Evolutionary conservation across 2,797 vertebrate genomes (phyloP), one percentile per base, ranked within the genome.

Genomic region (Tympanoctomys barrerae): DNA sequence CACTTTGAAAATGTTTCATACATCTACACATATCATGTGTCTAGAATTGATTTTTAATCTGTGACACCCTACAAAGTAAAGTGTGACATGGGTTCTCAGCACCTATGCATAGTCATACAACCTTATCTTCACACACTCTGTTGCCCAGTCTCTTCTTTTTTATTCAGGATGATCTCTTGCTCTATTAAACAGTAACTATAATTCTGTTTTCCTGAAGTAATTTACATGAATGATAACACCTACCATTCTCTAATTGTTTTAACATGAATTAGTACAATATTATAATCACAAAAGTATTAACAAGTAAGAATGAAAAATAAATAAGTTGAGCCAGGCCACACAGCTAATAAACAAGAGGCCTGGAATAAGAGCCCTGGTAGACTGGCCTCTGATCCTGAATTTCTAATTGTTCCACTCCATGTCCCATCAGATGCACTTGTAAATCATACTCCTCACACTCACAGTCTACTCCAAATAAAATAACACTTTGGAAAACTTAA

Each of bases 211-310:
- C 10, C 21, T 62, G 57, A 87, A 90, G 39, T 31, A n/a, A 61
- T 90, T 89, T 83, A 39, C 33, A n/a, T 78, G n/a, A 94, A 8
- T 33, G 66, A 10, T 86, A 85, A 86, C 8, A 52, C 80, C 9
- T 66, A 90, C 64, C 59, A 86, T 18, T 80, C 24, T 93, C 36
- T 89, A 73, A 66, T n/a, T 82, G 21, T 26, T 86, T 86, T 90
- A 86, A 42, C 7, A 64, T 36, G 2, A 66, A 61, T 87, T 79
- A 78, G 46, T 12, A 71, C 75, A 95, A 31, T 75, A 61, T 49
- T 80, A 52, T 77, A 49, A 52, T 81, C 33, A 77, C 66, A 85
- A 61, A 36, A 24, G 79, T 93, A 70, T 86, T 81, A 86, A 14
- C 52, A 82, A 26, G n/a, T 66, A 52, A 71, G 11, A 83, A 54